A percentile compares a stretch with the other conserved stretches of the same genome.
phyloP scores from a whole-genome alignment of 2,113 vertebrate genomes.

The Otis tarda region DNA sequence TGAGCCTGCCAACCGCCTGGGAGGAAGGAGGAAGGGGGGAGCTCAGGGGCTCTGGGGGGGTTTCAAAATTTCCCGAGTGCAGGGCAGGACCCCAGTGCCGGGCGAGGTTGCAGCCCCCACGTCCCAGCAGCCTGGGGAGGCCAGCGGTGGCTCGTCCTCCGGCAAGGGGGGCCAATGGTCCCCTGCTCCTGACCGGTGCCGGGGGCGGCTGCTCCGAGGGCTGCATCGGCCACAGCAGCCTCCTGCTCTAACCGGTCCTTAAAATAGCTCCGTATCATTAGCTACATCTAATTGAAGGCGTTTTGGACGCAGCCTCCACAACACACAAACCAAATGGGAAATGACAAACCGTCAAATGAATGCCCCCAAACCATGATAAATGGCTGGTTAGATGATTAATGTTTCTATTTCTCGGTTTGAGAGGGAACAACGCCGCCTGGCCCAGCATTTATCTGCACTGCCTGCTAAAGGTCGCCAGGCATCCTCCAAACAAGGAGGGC shows the following conservation, averaged over 20 bases:
- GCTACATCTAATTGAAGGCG: conserved; percentile 60
- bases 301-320: conserved; percentile 57
- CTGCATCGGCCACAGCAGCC: neutral
- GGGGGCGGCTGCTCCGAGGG: accelerated
- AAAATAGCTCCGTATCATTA: conserved; percentile 56
- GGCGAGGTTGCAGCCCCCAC: accelerated
- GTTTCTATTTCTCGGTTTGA: conserved; percentile 56
- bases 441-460: neutral
- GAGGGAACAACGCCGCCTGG: conserved; percentile 36
- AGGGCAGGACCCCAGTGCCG: neutral
- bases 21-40: neutral
- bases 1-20: accelerated
- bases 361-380: conserved; percentile 68
- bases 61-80: accelerated
- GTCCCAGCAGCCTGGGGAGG: neutral
- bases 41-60: accelerated
- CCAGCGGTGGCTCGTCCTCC: too few species aligned
- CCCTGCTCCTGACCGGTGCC: neutral
- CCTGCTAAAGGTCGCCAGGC: conserved; percentile 31
- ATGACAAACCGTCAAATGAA: conserved; percentile 60
- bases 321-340: conserved; percentile 66
- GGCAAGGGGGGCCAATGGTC: too few species aligned
- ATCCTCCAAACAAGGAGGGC: neutral
- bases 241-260: neutral
- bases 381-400: conserved; percentile 53